Base-by-base conservation (phyloP, 2,113 vertebrate species). In the Eptesicus fuscus region DNA sequence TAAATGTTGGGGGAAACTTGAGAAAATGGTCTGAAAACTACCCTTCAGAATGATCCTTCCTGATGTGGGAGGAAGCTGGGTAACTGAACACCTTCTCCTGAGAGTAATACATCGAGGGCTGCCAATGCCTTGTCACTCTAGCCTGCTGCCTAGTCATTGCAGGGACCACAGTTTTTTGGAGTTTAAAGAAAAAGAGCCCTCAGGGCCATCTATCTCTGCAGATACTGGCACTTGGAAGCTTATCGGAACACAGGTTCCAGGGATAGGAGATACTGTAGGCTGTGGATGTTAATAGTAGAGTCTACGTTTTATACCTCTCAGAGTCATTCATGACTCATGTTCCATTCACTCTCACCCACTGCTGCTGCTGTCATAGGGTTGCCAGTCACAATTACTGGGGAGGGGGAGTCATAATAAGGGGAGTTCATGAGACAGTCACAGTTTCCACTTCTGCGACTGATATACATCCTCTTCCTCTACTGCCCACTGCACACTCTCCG, bases 231-330 rank as follows among this genome's bases (percentile, higher is more conserved):
- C 40, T 51, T n/a, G 2, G 12, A 93, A 88, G 51, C 28, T 61
- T 18, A 70, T 22, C 8, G 2, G 69, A 56, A 40, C 44, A 47
- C 2, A 2, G 25, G 23, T 59, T 67, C 40, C 49, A 35, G 11
- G 5, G 35, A 7, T 14, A 11, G 5, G 23, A n/a, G 42, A 11
- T 16, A 51, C 49, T 51, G 16, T 17, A 37, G 0, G 0, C 18
- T 22, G 20, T 25, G 23, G 25, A 59, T n/a, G 5, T 14, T 28
- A 53, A 22, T 22, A 51, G 49, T 17, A 9, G 0, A 51, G 13
- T 35, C 20, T 40, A 18, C 23, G 5, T 11, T 49, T 35, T 53
- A 23, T 10, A 4, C 25, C 25, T 9, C 32, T 61, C 51, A 9
- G 11, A 49, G 22, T n/a, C 30, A 30, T 28, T 65, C 28, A 4